Evolutionary conservation across 2,888 invertebrate genomes (phyloP).

Genomic region (Acheta domesticus): DNA sequence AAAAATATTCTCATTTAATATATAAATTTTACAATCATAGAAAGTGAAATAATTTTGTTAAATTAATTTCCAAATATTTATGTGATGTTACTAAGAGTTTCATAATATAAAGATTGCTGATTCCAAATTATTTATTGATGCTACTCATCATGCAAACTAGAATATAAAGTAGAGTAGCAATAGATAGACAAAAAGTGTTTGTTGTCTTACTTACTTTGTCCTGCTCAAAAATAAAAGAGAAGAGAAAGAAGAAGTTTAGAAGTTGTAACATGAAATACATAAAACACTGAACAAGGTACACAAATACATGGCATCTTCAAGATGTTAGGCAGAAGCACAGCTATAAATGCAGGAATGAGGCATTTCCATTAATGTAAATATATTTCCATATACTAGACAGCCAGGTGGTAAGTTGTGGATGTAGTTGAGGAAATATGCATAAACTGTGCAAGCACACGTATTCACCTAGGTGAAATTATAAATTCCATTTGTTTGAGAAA

Average conservation of each 20-base stretch:
- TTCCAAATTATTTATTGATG: background rate
- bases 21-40: no score
- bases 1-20: no score
- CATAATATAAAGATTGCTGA: no score
- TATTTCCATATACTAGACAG: background rate
- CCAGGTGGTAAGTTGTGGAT: background rate
- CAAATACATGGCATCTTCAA: background rate
- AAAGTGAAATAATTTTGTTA: no score
- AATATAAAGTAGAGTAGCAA: background rate
- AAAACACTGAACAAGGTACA: constrained; percentile 1
- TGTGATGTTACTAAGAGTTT: no score
- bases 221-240: constrained; percentile 39
- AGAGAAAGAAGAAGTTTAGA: constrained; percentile 39
- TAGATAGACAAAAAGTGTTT: background rate
- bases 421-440: no score
- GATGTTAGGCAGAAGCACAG: constrained; percentile 24
- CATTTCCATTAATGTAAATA: background rate
- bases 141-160: background rate
- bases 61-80: no score
- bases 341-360: constrained; percentile 26
- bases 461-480: no score
- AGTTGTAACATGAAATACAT: constrained; percentile 34
- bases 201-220: constrained; percentile 41
- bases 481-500: no score
- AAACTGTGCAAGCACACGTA: no score